These are phyloP conservation scores for Acanthaster planci DNA, from an alignment of 35 echinoderm and acorn worm species.

Conservation along the genomic window DNA sequence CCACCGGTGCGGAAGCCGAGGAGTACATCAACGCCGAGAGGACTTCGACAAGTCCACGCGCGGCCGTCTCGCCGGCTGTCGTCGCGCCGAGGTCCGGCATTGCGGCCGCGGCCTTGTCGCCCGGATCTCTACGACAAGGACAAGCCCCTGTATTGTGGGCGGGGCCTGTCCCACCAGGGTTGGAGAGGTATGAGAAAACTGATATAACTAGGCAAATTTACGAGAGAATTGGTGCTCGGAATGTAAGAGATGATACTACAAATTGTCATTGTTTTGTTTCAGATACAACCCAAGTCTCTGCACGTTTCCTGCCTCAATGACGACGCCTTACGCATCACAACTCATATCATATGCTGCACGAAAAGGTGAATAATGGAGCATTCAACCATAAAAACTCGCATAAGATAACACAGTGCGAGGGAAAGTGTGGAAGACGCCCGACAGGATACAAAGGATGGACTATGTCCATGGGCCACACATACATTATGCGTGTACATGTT, in stretches of 20 bases:
- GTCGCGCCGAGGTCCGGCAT: neutral
- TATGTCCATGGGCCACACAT: too few relatives aligned
- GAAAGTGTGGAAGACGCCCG: too few relatives aligned
- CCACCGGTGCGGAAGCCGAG: neutral
- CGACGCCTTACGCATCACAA: constrained; percentile 62
- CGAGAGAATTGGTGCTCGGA: too few relatives aligned
- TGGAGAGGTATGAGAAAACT: neutral
- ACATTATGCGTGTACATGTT: too few relatives aligned
- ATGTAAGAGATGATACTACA: too few relatives aligned
- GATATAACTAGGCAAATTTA: too few relatives aligned
- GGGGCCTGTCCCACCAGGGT: neutral
- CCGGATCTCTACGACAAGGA: constrained; percentile 6
- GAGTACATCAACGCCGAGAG: neutral
- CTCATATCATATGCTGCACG: constrained; percentile 66
- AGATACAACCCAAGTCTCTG: constrained; percentile 23
- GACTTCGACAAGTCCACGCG: neutral
- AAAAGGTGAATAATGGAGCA: constrained; percentile 39
- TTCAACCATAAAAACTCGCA: too few relatives aligned
- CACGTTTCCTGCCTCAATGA: constrained; percentile 16
- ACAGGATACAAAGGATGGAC: too few relatives aligned
- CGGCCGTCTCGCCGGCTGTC: neutral
- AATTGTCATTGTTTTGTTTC: neutral
- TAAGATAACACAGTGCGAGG: too few relatives aligned
- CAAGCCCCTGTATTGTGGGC: constrained; percentile 1
- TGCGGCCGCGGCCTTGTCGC: neutral